Evolutionary conservation across 2,888 invertebrate genomes (phyloP).

Genomic region (Ectemnius lituratus): DNA sequence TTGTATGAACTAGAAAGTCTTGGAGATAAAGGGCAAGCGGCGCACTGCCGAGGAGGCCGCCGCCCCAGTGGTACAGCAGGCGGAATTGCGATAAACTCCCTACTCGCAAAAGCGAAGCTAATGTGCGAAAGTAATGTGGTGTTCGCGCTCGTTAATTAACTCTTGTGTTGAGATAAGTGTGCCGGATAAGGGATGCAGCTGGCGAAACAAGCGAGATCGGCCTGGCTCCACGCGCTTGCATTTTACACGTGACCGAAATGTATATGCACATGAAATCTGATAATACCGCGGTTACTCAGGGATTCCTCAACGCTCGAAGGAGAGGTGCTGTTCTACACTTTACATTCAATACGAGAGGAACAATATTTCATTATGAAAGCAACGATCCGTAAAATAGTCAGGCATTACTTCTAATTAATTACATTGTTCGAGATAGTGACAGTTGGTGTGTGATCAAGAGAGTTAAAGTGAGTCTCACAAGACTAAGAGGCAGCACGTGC

Average conservation of each 20-base stretch:
- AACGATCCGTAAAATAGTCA: no score
- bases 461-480: no score
- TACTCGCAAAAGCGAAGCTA: not conserved
- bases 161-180: not conserved
- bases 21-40: constrained; percentile 3
- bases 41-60: not conserved
- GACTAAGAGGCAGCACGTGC: no score
- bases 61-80: not conserved
- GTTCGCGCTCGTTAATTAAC: constrained; percentile 23
- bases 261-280: no score
- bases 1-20: constrained; percentile 17
- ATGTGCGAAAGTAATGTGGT: constrained; percentile 9
- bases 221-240: constrained; percentile 1
- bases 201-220: constrained; percentile 20
- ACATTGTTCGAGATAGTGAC: no score
- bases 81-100: constrained; percentile 8
- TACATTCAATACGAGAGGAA: no score
- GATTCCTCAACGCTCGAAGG: not conserved
- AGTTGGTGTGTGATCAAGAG: no score
- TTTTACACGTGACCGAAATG: not conserved
- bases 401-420: no score
- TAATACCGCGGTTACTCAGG: not conserved
- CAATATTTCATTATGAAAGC: no score
- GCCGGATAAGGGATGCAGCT: not conserved
- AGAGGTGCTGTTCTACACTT: no score